Base-by-base conservation (phyloP, 2,888 invertebrate species). In the Hyposoter dolosus region DNA sequence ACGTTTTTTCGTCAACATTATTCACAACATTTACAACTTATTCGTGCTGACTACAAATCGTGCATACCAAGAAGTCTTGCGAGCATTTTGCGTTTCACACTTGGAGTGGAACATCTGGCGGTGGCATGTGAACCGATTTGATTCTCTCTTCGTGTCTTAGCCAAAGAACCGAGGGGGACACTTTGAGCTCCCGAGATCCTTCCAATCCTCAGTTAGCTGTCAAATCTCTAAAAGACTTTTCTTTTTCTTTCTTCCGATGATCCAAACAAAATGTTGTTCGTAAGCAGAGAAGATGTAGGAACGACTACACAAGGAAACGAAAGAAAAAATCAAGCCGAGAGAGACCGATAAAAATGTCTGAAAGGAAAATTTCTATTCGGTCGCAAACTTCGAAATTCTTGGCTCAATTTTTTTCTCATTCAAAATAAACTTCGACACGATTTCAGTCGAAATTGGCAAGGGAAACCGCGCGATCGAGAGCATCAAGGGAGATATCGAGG, bases 31-130 rank as follows among this genome's bases (percentile, higher is more conserved):
- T 45, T 45, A 28, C 47, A 15, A 28, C 32, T 45, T 60, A 19
- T 60, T 63, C 45, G 56, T 68, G 43, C 40, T 66, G 19, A n/a
- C 35, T 65, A 35, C n/a, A 63, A 35, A 35, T 35, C 45, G 23
- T 56, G n/a, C n/a, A 56, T 12, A 60, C 28, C n/a, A n/a, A 28
- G 15, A 28, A 28, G 0, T 74, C 43, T 66, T 68, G n/a, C 66
- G 65, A 50, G 50, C 50, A 40, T 75, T 53, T 81, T n/a, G 60
- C 35, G 63, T 83, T 88, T 86, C 83, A 82, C 87, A 80, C 87
- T 86, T 83, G 87, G 75, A 84, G 84, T 23, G 47, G 47, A 81
- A 81, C 84, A 84, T 84, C 84, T 84, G 84, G 84, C 84, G 47
- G 40, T 84, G 76, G 84, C 81, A 72, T 81, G 84, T 84, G 76